Percentiles rank a stretch among this genome's conserved stretches.
Conservation (phyloP, 2,888 invertebrate species). For the Chloroclystis v-ata region DNA sequence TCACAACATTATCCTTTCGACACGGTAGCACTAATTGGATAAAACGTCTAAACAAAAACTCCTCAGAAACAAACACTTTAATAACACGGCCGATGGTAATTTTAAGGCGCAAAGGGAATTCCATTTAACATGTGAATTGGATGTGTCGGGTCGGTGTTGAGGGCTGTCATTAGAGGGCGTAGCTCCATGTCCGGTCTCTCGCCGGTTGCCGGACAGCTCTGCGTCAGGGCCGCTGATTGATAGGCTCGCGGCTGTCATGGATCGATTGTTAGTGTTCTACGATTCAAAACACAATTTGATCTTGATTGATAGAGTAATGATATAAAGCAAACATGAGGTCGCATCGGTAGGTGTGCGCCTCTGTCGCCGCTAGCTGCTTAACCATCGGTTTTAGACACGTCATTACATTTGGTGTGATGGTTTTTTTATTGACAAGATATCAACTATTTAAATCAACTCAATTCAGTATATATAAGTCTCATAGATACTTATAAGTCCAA, state of each 20-base stretch:
- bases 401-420: conserved; percentile 29
- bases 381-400: conserved; percentile 43
- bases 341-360: conserved; percentile 51
- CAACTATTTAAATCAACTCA: neutral
- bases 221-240: conserved; percentile 64
- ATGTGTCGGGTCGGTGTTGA: conserved; percentile 63
- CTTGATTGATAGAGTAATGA: conserved; percentile 77
- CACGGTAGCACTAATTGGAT: conserved; percentile 79
- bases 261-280: conserved; percentile 72
- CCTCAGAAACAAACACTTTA: conserved; percentile 75
- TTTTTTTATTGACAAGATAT: neutral
- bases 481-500: no score
- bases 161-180: conserved; percentile 60
- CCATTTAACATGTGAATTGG: conserved; percentile 78
- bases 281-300: conserved; percentile 68
- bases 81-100: conserved; percentile 67
- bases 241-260: conserved; percentile 46
- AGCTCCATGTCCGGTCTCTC: conserved; percentile 21
- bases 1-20: conserved; percentile 76
- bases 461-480: no score
- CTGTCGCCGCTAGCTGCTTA: conserved; percentile 49
- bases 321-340: conserved; percentile 69
- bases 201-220: conserved; percentile 39
- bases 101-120: conserved; percentile 71
- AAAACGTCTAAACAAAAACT: conserved; percentile 67